phyloP scores from a whole-genome alignment of 2,888 invertebrate species.

The Suillia variegata region DNA sequence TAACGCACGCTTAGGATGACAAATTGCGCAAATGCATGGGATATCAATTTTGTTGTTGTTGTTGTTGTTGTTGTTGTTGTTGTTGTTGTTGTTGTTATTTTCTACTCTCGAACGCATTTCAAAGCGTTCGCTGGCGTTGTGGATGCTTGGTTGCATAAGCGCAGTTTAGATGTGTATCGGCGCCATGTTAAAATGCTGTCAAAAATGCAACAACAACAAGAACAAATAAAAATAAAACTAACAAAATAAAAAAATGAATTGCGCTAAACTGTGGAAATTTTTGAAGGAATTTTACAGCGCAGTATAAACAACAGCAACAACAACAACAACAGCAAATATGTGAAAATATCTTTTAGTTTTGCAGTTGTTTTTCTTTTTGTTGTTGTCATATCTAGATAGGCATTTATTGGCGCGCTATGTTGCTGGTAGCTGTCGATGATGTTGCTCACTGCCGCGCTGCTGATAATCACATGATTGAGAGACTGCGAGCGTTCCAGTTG shows the following conservation, averaged over 20 bases:
- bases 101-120: constrained; percentile 6
- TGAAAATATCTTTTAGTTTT: background rate
- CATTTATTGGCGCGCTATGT: background rate
- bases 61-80: constrained; percentile 11
- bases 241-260: too few relatives aligned
- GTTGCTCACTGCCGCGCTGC: background rate
- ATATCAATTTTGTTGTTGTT: constrained; percentile 36
- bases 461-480: background rate
- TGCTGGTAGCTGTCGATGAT: background rate
- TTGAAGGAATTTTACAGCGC: background rate
- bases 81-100: background rate
- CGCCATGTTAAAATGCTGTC: constrained; percentile 1
- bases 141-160: constrained; percentile 42
- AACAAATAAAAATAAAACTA: background rate
- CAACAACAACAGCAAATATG: too few relatives aligned
- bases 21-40: constrained; percentile 56
- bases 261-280: background rate
- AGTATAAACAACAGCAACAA: too few relatives aligned
- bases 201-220: background rate
- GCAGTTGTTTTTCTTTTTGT: background rate
- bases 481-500: background rate
- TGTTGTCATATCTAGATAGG: background rate
- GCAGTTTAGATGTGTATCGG: constrained; percentile 29
- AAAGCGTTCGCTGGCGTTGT: constrained; percentile 39
- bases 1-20: constrained; percentile 41